Base-by-base conservation (phyloP, 1,140 invertebrate genomes). In the Macrosteles quadrilineatus region DNA sequence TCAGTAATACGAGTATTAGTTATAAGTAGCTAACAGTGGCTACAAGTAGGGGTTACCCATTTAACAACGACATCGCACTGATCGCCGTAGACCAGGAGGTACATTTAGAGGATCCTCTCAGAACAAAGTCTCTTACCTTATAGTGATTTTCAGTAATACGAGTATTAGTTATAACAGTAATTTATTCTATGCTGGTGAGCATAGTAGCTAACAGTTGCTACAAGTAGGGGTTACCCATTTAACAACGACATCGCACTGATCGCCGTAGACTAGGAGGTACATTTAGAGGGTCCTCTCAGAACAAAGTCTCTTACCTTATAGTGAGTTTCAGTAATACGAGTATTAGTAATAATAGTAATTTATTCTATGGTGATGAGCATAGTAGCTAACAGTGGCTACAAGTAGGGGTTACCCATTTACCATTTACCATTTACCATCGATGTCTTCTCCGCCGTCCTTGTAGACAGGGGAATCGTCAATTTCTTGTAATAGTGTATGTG, bases 191-290 rank as follows among this genome's bases (percentile, higher is more conserved):
- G 76, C 81, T 93, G 0, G 77, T 80, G 0, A 82, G 83, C 59
- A 83, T 92, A 4, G 86, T 89, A 57, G 85, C 83, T 32, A 92
- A 94, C 76, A 80, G 81, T 19, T 82, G 83, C 9, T 95, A 93
- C 77, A 89, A 9, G 9, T n/a, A n/a, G 88, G 66, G 83, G 85
- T 4, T 77, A 79, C 1, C 90, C 86, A 72, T 90, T 90, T 74
- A 88, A 94, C 78, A 94, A 93, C 73, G 93, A 95, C 72, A 92
- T 95, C 55, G 92, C 91, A 0, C 78, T 95, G 2, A 75, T 93
- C 12, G 85, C 85, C 75, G 75, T 93, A 23, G 83, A 87, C 32
- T 75, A 85, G 40, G 78, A 82, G 1, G 81, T 86, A 19, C 74
- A 83, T 17, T 40, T 83, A 29, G 40, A 90, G 50, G 78, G 84